Evolutionary conservation across 1,140 invertebrate genomes (phyloP).

Genomic region (Atta cephalotes): DNA sequence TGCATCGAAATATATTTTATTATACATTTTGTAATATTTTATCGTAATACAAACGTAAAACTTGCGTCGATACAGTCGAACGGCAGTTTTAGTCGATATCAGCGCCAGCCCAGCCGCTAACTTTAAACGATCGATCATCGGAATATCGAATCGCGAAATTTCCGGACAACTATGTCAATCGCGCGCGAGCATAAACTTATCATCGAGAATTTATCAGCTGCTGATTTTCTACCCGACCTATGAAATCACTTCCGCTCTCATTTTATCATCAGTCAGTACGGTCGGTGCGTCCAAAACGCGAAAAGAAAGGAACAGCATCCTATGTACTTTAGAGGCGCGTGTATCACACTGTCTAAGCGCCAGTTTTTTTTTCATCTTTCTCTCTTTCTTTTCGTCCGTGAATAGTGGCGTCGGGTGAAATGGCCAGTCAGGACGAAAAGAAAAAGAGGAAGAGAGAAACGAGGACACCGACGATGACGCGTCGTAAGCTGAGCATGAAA

Average conservation of each 20-base stretch:
- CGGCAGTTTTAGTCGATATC: constrained; percentile 31
- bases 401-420: constrained; percentile 29
- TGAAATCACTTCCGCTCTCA: constrained; percentile 7
- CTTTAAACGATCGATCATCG: constrained; percentile 53
- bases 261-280: constrained; percentile 19
- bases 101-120: constrained; percentile 27
- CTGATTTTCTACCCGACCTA: constrained; percentile 35
- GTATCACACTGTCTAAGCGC: constrained; percentile 23
- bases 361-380: background rate
- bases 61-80: constrained; percentile 27
- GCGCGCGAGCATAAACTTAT: constrained; percentile 22
- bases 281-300: background rate
- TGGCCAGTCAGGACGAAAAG: constrained; percentile 54
- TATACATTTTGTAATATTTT: background rate
- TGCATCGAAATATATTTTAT: background rate
- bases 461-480: constrained; percentile 81
- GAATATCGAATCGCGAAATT: constrained; percentile 36
- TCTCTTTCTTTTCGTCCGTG: constrained; percentile 7
- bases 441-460: constrained; percentile 72
- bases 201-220: constrained; percentile 27
- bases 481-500: constrained; percentile 84
- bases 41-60: constrained; percentile 28
- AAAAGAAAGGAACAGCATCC: background rate
- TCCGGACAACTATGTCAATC: constrained; percentile 29
- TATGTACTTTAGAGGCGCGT: constrained; percentile 27